Conservation (phyloP, 1,140 invertebrate species). For the Bradysia coprophila region DNA sequence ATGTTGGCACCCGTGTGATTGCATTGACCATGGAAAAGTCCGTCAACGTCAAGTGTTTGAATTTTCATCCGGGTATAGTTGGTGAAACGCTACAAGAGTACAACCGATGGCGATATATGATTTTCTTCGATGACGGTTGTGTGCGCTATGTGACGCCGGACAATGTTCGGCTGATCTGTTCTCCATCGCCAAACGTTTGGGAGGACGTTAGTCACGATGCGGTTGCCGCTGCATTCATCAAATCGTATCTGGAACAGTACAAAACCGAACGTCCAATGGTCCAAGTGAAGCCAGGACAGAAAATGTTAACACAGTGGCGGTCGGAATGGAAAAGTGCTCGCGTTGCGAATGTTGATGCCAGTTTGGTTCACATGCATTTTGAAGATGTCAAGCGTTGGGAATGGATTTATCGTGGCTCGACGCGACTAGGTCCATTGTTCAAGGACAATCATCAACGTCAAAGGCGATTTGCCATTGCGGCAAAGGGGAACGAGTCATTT, state of each 20-base stretch:
- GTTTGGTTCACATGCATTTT: slow-evolving; percentile 74
- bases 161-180: slow-evolving; percentile 50
- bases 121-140: slow-evolving; percentile 94
- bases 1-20: slow-evolving; percentile 52
- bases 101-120: slow-evolving; percentile 69
- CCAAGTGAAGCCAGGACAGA: slow-evolving; percentile 43
- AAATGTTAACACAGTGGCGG: slow-evolving; percentile 79
- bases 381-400: slow-evolving; percentile 55
- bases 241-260: slow-evolving; percentile 56
- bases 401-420: slow-evolving; percentile 89
- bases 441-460: slow-evolving; percentile 37
- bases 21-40: slow-evolving; percentile 29
- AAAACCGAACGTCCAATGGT: slow-evolving; percentile 90
- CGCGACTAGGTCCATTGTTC: slow-evolving; percentile 60
- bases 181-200: slow-evolving; percentile 58
- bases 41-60: no score
- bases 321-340: slow-evolving; percentile 61
- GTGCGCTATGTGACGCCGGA: slow-evolving; percentile 66
- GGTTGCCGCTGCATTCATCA: slow-evolving; percentile 66
- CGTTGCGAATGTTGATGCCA: slow-evolving; percentile 69
- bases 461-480: slow-evolving; percentile 24
- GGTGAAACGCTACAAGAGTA: slow-evolving; percentile 67
- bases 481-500: slow-evolving; percentile 25
- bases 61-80: slow-evolving; percentile 31
- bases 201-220: slow-evolving; percentile 73